phyloP scores from a whole-genome alignment of 2,797 vertebrate genomes.

The Sebastes itinus region DNA sequence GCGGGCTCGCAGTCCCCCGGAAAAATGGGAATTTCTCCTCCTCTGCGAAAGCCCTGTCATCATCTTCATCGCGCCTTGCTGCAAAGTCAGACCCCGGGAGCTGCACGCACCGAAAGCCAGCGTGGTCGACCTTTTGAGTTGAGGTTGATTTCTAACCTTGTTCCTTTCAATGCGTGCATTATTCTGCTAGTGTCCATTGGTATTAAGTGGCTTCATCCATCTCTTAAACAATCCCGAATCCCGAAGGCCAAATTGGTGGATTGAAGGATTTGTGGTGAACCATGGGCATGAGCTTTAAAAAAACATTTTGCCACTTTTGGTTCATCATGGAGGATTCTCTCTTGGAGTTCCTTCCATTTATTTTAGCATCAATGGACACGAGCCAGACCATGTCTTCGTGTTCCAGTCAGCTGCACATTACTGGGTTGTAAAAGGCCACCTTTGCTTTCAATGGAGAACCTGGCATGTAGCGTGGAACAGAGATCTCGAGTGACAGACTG shows the following conservation, averaged over 20 bases:
- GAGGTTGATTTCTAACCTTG: conserved; percentile 41
- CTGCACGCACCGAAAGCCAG: conserved; percentile 66
- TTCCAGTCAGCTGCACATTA: conserved; percentile 67
- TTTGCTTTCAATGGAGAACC: conserved; percentile 53
- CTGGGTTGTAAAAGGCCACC: conserved; percentile 58
- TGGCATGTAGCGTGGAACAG: conserved; percentile 51
- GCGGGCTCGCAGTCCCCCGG: conserved; percentile 34
- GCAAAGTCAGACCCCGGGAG: conserved; percentile 77
- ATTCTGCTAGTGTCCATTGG: conserved; percentile 52
- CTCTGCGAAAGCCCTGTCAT: conserved; percentile 76
- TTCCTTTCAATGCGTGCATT: conserved; percentile 39
- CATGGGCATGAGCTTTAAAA: conserved; percentile 60
- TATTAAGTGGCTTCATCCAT: conserved; percentile 47
- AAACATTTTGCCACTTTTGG: conserved; percentile 68
- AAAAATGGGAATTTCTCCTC: conserved; percentile 74
- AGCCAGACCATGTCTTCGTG: conserved; percentile 68
- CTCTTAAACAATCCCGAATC: conserved; percentile 44
- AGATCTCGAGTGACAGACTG: conserved; percentile 42
- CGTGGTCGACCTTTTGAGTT: conserved; percentile 14
- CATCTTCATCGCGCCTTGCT: conserved; percentile 68
- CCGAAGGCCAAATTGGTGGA: conserved; percentile 46
- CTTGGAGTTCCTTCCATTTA: conserved; percentile 56
- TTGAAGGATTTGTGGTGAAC: conserved; percentile 74
- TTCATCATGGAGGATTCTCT: conserved; percentile 50
- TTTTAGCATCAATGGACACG: conserved; percentile 60